These are phyloP conservation scores for Onychomys leucogaster DNA, from an alignment of 2,797 vertebrate species.

Conservation along the genomic window DNA sequence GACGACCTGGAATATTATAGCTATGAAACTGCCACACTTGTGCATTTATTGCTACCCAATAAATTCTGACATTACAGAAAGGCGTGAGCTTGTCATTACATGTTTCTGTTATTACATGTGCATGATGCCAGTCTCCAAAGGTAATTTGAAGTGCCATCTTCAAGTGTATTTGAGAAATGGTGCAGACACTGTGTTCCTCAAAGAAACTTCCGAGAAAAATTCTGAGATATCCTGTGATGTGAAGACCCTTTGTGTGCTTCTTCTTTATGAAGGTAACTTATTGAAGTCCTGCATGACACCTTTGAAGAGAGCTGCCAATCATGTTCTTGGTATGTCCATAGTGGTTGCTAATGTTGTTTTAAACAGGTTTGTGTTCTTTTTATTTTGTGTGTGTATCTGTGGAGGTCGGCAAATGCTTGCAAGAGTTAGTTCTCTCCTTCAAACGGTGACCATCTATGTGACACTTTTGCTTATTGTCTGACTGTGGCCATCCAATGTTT, in stretches of 20 bases:
- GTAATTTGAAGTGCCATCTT: slow-evolving; percentile 3
- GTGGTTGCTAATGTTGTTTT: background rate
- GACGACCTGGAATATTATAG: background rate
- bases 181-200: background rate
- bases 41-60: background rate
- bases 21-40: background rate
- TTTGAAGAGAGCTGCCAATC: background rate
- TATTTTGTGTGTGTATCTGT: background rate
- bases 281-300: background rate
- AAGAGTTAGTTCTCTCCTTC: background rate
- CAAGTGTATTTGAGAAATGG: background rate
- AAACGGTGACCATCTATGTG: background rate
- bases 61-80: background rate
- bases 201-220: background rate
- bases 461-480: background rate
- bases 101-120: background rate
- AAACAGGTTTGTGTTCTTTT: background rate
- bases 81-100: background rate
- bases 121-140: background rate
- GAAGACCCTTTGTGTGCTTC: background rate
- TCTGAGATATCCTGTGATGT: background rate
- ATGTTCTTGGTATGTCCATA: background rate
- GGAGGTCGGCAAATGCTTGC: background rate
- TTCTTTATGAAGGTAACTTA: background rate
- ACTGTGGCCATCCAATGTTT: background rate